Percentiles rank a stretch among this genome's conserved stretches.
phyloP scores from a whole-genome alignment of 2,888 invertebrate species.

The Phrixothrix hirtus region DNA sequence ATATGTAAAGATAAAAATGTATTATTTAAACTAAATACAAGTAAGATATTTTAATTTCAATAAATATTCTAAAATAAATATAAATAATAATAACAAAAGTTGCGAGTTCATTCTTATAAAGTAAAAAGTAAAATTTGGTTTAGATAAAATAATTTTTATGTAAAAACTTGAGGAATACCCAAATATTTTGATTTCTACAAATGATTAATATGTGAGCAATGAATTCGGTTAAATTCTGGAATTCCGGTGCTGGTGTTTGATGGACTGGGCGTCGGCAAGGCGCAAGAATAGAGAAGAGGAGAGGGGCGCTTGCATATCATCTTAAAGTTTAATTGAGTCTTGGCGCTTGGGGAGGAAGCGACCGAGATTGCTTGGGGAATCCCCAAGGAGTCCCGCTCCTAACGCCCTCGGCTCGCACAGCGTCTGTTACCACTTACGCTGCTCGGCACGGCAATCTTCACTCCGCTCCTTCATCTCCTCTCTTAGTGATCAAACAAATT shows the following conservation, averaged over 20 bases:
- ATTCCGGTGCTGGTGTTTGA: slow-evolving; percentile 39
- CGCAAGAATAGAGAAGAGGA: slow-evolving; percentile 36
- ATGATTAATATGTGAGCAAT: slow-evolving; percentile 16
- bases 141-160: too few relatives aligned
- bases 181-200: too few relatives aligned
- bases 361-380: slow-evolving; percentile 57
- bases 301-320: slow-evolving; percentile 61
- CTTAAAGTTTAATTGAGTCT: slow-evolving; percentile 75
- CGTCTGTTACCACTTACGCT: slow-evolving; percentile 48
- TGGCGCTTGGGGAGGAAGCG: slow-evolving; percentile 59
- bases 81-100: too few relatives aligned
- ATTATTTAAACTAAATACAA: too few relatives aligned
- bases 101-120: too few relatives aligned
- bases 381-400: slow-evolving; percentile 53
- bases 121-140: too few relatives aligned
- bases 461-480: slow-evolving; percentile 41
- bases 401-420: slow-evolving; percentile 50
- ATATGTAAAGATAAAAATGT: too few relatives aligned
- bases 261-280: slow-evolving; percentile 38
- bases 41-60: too few relatives aligned
- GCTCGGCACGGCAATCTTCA: slow-evolving; percentile 40
- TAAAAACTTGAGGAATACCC: too few relatives aligned
- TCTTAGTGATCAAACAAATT: slow-evolving; percentile 55
- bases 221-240: slow-evolving; percentile 36
- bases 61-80: too few relatives aligned